A percentile compares a stretch with the other conserved stretches of the same genome.
Conservation (phyloP, 2,888 invertebrate species). For the Hirtodrosophila alboralis region DNA sequence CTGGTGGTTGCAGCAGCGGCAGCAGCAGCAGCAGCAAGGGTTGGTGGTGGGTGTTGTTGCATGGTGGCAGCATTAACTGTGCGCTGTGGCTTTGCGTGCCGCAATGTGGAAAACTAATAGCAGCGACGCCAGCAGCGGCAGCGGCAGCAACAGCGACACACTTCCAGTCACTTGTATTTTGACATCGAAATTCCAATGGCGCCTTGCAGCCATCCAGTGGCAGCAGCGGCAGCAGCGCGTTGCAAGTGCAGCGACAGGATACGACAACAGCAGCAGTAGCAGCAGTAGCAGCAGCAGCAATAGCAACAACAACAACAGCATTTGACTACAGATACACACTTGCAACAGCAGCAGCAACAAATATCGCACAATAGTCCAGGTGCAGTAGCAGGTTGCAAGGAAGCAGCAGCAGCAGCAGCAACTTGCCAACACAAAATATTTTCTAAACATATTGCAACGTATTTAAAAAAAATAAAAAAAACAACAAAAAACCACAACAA, state of each 20-base stretch:
- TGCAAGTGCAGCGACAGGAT: conserved; percentile 72
- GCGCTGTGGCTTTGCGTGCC: conserved; percentile 70
- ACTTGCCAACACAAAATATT: not conserved
- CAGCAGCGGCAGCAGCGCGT: conserved; percentile 48
- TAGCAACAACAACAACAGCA: conserved; percentile 45
- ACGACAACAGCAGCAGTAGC: conserved; percentile 27
- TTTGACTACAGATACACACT: conserved; percentile 56
- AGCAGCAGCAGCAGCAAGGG: conserved; percentile 42
- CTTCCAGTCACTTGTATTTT: conserved; percentile 78
- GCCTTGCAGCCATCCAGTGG: conserved; percentile 68
- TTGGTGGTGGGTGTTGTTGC: conserved; percentile 38
- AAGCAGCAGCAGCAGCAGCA: conserved; percentile 17
- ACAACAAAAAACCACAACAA: conserved; percentile 22
- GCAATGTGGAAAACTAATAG: conserved; percentile 65
- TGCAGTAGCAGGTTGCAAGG: conserved; percentile 9
- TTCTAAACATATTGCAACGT: conserved; percentile 53
- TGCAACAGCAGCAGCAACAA: conserved; percentile 40
- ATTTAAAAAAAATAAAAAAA: conserved; percentile 17
- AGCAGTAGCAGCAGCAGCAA: conserved; percentile 22
- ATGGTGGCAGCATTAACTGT: conserved; percentile 41
- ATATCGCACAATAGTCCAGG: conserved; percentile 34
- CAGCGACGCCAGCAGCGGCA: conserved; percentile 31
- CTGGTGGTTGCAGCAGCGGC: conserved; percentile 61
- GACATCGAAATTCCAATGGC: conserved; percentile 75
- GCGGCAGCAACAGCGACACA: conserved; percentile 66